These are phyloP conservation scores for Eudasyphora cyanicolor DNA, from an alignment of 2,888 invertebrate species.

Conservation along the genomic window DNA sequence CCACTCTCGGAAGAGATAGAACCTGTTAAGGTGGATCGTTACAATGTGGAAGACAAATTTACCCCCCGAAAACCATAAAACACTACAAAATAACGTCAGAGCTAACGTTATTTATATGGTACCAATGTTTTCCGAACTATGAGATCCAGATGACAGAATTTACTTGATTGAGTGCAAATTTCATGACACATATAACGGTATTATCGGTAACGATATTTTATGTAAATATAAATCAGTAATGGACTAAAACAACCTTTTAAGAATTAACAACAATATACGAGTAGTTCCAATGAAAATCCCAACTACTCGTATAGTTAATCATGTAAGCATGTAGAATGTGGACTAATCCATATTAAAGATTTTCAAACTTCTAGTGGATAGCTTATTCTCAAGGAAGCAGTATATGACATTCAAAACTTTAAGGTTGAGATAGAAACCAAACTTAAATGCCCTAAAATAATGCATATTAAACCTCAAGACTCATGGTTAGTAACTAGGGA, in stretches of 20 bases:
- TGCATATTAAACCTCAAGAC: too few relatives aligned
- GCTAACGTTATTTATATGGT: background rate
- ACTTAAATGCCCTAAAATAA: too few relatives aligned
- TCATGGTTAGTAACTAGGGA: too few relatives aligned
- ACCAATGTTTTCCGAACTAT: background rate
- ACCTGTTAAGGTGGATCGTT: too few relatives aligned
- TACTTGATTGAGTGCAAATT: background rate
- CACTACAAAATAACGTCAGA: background rate
- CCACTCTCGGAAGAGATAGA: too few relatives aligned
- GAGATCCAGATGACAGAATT: background rate
- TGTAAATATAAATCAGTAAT: background rate
- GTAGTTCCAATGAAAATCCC: background rate
- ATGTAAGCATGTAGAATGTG: slow-evolving; percentile 8
- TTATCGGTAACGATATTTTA: background rate
- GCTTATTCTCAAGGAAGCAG: background rate
- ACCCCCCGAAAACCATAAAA: background rate
- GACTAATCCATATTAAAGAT: background rate
- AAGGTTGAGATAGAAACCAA: too few relatives aligned
- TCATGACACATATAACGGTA: background rate
- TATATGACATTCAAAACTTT: too few relatives aligned
- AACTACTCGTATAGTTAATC: background rate
- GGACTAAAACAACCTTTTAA: slow-evolving; percentile 5
- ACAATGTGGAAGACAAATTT: too few relatives aligned
- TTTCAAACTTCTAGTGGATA: slow-evolving; percentile 13
- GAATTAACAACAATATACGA: slow-evolving; percentile 4